phyloP scores from a whole-genome alignment of 2,888 invertebrate species.

The Altica lythri region DNA sequence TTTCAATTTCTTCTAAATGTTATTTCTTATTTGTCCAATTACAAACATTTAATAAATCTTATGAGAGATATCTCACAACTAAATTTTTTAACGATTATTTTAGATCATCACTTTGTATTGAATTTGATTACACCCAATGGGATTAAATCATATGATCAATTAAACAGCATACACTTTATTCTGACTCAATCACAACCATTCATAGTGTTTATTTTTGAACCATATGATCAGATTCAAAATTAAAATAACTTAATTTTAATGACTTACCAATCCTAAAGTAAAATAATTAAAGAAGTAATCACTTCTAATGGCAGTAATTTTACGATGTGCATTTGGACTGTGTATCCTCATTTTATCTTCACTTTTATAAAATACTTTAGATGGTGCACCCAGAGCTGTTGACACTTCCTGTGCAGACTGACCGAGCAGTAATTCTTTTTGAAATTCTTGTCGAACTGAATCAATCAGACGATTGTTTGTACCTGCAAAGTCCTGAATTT shows the following conservation, averaged over 20 bases:
- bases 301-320: slow-evolving; percentile 78
- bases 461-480: slow-evolving; percentile 69
- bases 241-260: background rate
- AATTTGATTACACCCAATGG: no score
- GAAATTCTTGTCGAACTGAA: slow-evolving; percentile 64
- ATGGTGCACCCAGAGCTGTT: slow-evolving; percentile 88
- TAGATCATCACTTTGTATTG: no score
- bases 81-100: no score
- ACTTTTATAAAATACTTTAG: slow-evolving; percentile 92
- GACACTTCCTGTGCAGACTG: slow-evolving; percentile 89
- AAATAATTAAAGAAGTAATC: slow-evolving; percentile 99
- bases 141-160: no score
- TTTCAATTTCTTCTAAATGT: no score
- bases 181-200: no score
- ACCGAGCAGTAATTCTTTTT: slow-evolving; percentile 78
- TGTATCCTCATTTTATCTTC: slow-evolving; percentile 99
- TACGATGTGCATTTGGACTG: slow-evolving; percentile 80
- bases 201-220: no score
- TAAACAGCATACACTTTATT: no score
- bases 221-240: no score
- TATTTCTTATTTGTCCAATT: no score
- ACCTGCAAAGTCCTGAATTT: slow-evolving; percentile 38
- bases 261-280: slow-evolving; percentile 87
- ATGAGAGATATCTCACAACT: no score
- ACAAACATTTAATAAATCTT: no score